Evolutionary conservation across 2,113 vertebrate genomes (phyloP).

Genomic region (Uria aalge): DNA sequence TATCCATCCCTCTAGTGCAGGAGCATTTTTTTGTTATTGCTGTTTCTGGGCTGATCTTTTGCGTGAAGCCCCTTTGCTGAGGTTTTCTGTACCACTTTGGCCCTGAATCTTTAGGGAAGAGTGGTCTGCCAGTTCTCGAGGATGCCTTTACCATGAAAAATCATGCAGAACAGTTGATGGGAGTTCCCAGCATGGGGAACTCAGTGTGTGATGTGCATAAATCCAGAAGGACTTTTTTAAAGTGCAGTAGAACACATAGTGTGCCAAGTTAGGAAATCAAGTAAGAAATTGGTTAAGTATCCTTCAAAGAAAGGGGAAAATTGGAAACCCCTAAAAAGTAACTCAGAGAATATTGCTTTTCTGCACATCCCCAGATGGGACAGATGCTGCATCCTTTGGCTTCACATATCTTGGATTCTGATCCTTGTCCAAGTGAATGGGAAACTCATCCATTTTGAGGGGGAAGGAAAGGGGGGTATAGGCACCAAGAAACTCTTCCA

Average conservation of each 20-base stretch:
- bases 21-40: neutral
- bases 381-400: slow-evolving; percentile 35
- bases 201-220: neutral
- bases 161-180: neutral
- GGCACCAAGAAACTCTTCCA: neutral
- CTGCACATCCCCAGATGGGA: slow-evolving; percentile 25
- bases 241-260: neutral
- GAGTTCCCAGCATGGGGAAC: neutral
- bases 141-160: slow-evolving; percentile 13
- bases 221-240: neutral
- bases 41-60: neutral
- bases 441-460: slow-evolving; percentile 46
- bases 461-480: neutral
- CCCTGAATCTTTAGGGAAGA: neutral
- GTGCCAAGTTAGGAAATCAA: slow-evolving; percentile 25
- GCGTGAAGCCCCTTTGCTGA: neutral
- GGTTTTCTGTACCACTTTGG: neutral
- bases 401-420: slow-evolving; percentile 10
- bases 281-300: neutral
- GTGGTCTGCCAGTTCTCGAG: neutral
- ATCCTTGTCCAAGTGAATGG: slow-evolving; percentile 28
- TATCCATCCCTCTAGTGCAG: neutral
- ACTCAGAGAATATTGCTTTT: slow-evolving; percentile 19
- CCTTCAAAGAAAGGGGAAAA: neutral
- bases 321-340: slow-evolving; percentile 6